These are phyloP conservation scores for Oxycera nigricornis DNA, from an alignment of 2,888 invertebrate genomes.

Conservation along the genomic window DNA sequence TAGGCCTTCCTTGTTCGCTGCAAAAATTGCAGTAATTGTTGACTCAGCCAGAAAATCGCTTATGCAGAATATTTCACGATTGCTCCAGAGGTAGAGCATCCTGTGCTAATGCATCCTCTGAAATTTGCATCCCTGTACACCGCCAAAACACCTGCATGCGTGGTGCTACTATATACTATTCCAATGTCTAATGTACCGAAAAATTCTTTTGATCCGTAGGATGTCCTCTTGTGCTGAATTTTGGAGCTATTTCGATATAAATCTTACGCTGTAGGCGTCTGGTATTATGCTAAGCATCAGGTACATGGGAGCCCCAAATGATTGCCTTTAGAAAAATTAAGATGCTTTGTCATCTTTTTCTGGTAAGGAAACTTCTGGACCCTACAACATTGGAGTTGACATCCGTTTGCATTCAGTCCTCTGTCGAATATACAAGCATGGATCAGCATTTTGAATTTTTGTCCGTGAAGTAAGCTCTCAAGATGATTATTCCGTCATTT, in stretches of 20 bases:
- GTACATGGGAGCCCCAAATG: not conserved
- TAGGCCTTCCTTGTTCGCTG: not conserved
- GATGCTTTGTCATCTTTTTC: not conserved
- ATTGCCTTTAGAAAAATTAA: not conserved
- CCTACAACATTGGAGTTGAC: not conserved
- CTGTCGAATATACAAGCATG: not conserved
- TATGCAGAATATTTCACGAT: too few species aligned
- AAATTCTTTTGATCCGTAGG: not conserved
- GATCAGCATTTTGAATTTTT: not conserved
- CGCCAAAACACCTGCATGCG: not conserved
- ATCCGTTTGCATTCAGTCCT: not conserved
- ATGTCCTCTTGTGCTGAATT: too few species aligned
- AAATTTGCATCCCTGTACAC: not conserved
- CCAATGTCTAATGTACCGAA: not conserved
- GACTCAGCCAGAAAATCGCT: not conserved
- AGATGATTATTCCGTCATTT: not conserved
- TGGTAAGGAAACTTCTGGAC: not conserved
- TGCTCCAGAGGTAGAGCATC: not conserved
- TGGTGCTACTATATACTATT: not conserved
- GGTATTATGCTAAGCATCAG: not conserved
- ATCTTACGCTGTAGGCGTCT: not conserved
- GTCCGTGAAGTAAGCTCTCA: not conserved
- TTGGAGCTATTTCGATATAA: not conserved
- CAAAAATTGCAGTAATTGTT: not conserved
- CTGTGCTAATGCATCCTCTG: not conserved